Conservation (phyloP, 92 coral and sea anemone species). For the Palythoa caribaeorum region DNA sequence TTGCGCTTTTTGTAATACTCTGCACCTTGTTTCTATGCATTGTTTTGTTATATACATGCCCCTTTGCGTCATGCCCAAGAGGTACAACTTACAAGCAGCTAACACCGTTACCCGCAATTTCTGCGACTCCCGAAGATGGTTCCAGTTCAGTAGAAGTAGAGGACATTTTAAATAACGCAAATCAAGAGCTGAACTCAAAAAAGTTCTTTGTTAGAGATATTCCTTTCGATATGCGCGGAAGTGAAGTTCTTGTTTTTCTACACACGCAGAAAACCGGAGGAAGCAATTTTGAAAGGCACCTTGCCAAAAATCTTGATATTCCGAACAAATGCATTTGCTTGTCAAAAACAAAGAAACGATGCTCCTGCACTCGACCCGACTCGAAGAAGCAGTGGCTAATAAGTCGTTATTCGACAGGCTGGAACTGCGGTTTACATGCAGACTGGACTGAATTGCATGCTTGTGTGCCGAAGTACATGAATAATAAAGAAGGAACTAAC, state of each 20-base stretch:
- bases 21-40: slow-evolving; percentile 28
- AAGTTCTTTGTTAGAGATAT: slow-evolving; percentile 41
- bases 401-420: slow-evolving; percentile 91
- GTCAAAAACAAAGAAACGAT: slow-evolving; percentile 52
- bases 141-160: slow-evolving; percentile 15
- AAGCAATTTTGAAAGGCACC: slow-evolving; percentile 89
- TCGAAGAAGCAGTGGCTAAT: slow-evolving; percentile 88
- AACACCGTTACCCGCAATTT: background rate
- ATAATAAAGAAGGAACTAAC: slow-evolving; percentile 63
- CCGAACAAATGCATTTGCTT: slow-evolving; percentile 73
- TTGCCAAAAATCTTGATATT: slow-evolving; percentile 76
- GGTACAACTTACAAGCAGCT: background rate
- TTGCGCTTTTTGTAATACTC: slow-evolving; percentile 16
- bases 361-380: slow-evolving; percentile 80
- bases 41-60: slow-evolving; percentile 25
- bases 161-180: slow-evolving; percentile 5
- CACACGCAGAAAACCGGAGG: slow-evolving; percentile 99
- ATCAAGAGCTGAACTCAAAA: background rate
- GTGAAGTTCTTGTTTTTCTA: slow-evolving; percentile 86
- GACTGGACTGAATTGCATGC: slow-evolving; percentile 90
- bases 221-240: slow-evolving; percentile 63
- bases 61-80: slow-evolving; percentile 37
- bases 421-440: slow-evolving; percentile 97
- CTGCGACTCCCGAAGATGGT: slow-evolving; percentile 23
- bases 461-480: slow-evolving; percentile 81